phyloP scores from a whole-genome alignment of 1,140 invertebrate genomes.

The Gonatopus flavifemur region DNA sequence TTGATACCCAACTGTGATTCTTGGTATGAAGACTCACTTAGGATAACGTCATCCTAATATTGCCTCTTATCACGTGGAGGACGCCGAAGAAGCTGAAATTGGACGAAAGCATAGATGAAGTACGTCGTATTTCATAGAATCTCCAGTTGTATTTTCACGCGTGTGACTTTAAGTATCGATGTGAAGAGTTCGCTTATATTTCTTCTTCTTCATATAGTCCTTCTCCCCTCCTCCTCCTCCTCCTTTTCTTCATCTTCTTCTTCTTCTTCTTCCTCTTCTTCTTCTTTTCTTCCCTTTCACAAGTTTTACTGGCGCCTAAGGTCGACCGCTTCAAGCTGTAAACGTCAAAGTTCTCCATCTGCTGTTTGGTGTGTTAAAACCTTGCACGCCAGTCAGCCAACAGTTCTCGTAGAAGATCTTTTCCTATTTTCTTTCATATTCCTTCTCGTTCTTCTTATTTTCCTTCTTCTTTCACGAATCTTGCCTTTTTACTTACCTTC shows the following conservation, averaged over 20 bases:
- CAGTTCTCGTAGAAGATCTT: conserved; percentile 2
- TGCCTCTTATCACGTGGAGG: conserved; percentile 10
- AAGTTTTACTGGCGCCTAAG: conserved; percentile 51
- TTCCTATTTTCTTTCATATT: conserved; percentile 17
- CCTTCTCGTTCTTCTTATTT: conserved; percentile 3
- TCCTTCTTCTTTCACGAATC: background rate
- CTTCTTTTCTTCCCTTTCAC: no score
- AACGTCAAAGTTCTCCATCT: conserved; percentile 36
- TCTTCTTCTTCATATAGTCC: no score
- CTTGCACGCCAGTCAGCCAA: conserved; percentile 15
- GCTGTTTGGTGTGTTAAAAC: conserved; percentile 16
- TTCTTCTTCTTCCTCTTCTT: no score
- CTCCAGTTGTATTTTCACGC: conserved; percentile 46
- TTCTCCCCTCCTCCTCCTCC: no score
- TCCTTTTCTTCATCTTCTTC: no score
- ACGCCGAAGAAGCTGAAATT: conserved; percentile 17
- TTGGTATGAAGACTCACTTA: conserved; percentile 22
- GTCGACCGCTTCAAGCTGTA: conserved; percentile 38
- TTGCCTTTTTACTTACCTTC: background rate
- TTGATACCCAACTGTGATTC: background rate
- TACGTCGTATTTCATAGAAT: conserved; percentile 48
- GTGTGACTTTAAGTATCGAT: conserved; percentile 54
- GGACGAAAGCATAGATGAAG: conserved; percentile 17
- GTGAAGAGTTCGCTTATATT: conserved; percentile 46
- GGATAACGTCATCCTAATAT: conserved; percentile 34